Conservation (phyloP, 2,888 invertebrate species). For the Drosophila phalerata region DNA sequence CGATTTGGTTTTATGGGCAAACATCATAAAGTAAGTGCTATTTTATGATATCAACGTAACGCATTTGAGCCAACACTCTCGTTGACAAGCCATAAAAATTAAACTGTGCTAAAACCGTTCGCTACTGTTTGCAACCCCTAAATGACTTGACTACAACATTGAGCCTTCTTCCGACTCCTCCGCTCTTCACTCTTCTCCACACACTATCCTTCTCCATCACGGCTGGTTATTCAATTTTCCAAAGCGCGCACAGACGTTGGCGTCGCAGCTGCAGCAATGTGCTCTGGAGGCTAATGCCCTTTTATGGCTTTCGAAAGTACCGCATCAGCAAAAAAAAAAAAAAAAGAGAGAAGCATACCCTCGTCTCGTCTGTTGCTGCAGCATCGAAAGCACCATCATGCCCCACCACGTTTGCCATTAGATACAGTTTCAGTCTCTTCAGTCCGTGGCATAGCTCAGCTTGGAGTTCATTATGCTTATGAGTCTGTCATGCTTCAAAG, state of each 20-base stretch:
- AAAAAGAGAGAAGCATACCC: not conserved
- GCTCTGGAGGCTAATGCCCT: slow-evolving; percentile 75
- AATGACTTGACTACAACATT: slow-evolving; percentile 58
- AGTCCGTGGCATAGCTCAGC: slow-evolving; percentile 17
- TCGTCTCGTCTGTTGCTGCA: slow-evolving; percentile 21
- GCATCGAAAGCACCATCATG: slow-evolving; percentile 19
- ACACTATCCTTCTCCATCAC: slow-evolving; percentile 1
- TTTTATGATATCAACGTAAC: slow-evolving; percentile 36
- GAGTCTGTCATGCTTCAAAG: slow-evolving; percentile 39
- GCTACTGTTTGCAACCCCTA: slow-evolving; percentile 64
- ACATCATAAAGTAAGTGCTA: slow-evolving; percentile 25
- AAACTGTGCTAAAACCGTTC: slow-evolving; percentile 53
- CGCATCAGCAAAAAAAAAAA: slow-evolving; percentile 58
- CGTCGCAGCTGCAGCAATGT: slow-evolving; percentile 50
- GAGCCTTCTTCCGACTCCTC: slow-evolving; percentile 20
- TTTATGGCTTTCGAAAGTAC: slow-evolving; percentile 77
- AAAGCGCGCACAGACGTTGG: slow-evolving; percentile 51
- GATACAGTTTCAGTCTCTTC: slow-evolving; percentile 47
- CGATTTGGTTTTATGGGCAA: slow-evolving; percentile 18
- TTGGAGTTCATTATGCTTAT: slow-evolving; percentile 68
- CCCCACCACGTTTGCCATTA: slow-evolving; percentile 60
- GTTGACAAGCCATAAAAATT: slow-evolving; percentile 60
- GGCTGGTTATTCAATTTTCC: slow-evolving; percentile 72
- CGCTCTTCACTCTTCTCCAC: not conserved
- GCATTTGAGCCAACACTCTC: slow-evolving; percentile 37